Evolutionary conservation across 2,113 vertebrate species (phyloP).

Genomic region (Echinops telfairi): DNA sequence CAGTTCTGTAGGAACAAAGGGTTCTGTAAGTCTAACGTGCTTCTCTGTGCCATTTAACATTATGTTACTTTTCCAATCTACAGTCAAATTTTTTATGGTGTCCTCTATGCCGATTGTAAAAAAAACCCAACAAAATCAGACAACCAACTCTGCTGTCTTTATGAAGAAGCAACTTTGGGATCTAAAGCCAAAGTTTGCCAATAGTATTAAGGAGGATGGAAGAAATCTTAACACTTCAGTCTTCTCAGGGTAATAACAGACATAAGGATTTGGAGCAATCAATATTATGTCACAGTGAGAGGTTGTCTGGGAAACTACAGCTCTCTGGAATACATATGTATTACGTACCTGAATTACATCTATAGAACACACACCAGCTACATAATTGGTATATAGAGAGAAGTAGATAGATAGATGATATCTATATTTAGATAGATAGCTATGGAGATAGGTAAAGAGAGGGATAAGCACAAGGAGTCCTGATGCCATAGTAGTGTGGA

Average conservation of each 20-base stretch:
- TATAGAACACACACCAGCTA: no score
- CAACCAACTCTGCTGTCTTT: conserved; percentile 15
- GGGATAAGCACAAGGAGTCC: not conserved
- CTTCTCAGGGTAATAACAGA: conserved; percentile 22
- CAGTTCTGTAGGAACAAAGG: conserved; percentile 67
- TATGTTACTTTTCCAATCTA: conserved; percentile 59
- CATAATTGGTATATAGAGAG: no score
- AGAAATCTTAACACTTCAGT: conserved; percentile 25
- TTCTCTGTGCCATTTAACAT: conserved; percentile 62
- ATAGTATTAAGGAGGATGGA: not conserved
- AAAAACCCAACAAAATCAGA: not conserved
- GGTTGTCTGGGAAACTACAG: conserved; percentile 26
- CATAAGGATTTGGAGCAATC: conserved; percentile 15
- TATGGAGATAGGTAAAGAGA: no score
- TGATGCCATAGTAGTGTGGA: no score
- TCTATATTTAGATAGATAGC: no score
- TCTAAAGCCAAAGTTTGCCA: conserved; percentile 1
- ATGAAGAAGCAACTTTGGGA: conserved; percentile 26
- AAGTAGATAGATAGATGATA: no score
- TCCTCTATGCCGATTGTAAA: conserved; percentile 8
- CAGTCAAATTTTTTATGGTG: not conserved
- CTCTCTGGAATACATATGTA: conserved; percentile 10
- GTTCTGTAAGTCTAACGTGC: conserved; percentile 70
- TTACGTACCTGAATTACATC: no score
- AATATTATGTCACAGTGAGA: conserved; percentile 3